Evolutionary conservation across 1,140 invertebrate genomes (phyloP).

Genomic region (Leptopilina clavipes): DNA sequence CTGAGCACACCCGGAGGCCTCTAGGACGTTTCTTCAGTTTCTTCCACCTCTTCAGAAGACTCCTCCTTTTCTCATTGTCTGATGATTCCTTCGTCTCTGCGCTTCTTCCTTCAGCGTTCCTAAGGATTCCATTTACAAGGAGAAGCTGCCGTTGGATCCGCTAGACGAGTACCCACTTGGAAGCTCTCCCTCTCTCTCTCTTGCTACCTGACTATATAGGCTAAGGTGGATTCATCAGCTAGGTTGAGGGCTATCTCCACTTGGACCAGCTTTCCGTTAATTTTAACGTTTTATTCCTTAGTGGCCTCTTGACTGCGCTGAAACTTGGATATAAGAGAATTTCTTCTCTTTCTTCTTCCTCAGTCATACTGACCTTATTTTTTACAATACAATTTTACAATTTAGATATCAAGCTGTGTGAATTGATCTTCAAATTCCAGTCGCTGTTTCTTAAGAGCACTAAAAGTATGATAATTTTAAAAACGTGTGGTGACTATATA

Average conservation of each 20-base stretch:
- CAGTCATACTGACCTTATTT: neutral
- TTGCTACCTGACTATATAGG: no score
- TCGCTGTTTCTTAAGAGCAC: no score
- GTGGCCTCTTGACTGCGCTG: neutral
- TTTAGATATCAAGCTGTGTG: no score
- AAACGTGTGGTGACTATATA: no score
- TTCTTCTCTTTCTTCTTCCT: neutral
- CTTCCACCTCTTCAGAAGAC: slow-evolving; percentile 1
- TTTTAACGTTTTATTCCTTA: neutral
- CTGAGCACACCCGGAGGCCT: neutral
- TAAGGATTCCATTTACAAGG: slow-evolving; percentile 21
- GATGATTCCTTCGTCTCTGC: neutral
- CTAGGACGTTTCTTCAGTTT: neutral
- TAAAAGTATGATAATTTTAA: no score
- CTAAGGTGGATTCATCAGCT: neutral
- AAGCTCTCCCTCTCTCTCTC: neutral
- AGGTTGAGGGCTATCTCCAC: neutral
- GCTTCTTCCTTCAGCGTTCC: neutral
- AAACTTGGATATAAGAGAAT: neutral
- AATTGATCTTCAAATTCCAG: no score
- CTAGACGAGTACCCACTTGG: slow-evolving; percentile 13
- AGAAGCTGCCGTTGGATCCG: neutral
- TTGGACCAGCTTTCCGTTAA: neutral
- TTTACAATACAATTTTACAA: no score
- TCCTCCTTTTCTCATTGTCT: neutral